These are phyloP conservation scores for Drosophila pseudoobscura DNA, from an alignment of 1,140 invertebrate species.

Conservation along the genomic window DNA sequence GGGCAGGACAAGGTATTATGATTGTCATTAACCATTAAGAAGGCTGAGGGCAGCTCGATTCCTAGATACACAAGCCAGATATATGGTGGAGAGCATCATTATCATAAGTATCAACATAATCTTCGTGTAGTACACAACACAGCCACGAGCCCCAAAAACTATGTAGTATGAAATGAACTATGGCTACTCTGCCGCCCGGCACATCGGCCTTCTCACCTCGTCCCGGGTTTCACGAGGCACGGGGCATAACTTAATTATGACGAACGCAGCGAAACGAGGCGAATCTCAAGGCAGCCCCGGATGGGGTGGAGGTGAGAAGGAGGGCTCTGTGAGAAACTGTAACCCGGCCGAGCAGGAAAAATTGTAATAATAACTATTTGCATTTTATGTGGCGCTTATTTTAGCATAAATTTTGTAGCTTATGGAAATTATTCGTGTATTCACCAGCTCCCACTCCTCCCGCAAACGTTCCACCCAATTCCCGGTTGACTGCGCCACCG, in stretches of 20 bases:
- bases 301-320: neutral
- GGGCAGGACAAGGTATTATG: constrained; percentile 46
- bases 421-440: constrained; percentile 78
- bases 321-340: neutral
- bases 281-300: constrained; percentile 25
- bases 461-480: neutral
- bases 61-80: constrained; percentile 35
- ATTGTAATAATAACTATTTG: constrained; percentile 81
- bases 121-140: constrained; percentile 49
- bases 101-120: constrained; percentile 69
- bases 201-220: neutral
- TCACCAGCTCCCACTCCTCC: constrained; percentile 4
- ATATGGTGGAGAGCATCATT: constrained; percentile 51
- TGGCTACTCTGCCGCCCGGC: neutral
- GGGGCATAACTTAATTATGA: constrained; percentile 70
- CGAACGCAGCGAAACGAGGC: constrained; percentile 39
- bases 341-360: constrained; percentile 52
- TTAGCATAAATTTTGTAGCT: constrained; percentile 79
- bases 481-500: constrained; percentile 13
- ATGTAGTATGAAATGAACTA: constrained; percentile 57
- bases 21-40: constrained; percentile 60
- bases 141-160: constrained; percentile 35
- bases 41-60: constrained; percentile 33
- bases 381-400: constrained; percentile 80
- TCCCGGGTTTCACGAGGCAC: constrained; percentile 21